Evolutionary conservation across 1,140 invertebrate genomes (phyloP), one percentile per base, ranked within the genome.

Genomic region (Drosophila tsacasi): DNA sequence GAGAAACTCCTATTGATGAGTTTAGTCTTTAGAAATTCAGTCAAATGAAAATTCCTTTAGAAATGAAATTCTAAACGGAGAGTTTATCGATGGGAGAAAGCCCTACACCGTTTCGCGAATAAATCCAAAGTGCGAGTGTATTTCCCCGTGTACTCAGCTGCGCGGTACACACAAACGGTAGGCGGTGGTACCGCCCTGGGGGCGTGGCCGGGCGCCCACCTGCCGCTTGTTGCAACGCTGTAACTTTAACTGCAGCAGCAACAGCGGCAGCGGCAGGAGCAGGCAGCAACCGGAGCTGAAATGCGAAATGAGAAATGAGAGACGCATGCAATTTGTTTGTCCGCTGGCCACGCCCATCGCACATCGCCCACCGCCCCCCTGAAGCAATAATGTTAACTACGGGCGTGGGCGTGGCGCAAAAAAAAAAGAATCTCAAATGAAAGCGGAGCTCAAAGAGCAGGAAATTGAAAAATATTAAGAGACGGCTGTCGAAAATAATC

Each of bases 261-360:
- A 37, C 32, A 9, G 30, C 25, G 4, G 25, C 7, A 30, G 30
- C 30, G 10, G 30, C 30, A 32, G 30, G n/a, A 30, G 27, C 27
- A 30, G 27, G 39, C 44, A 27, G 27, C 55, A 47, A 44, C 39
- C 32, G 65, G 32, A 57, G 47, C 25, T 37, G 27, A 46, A 75
- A 47, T 60, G 40, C 10, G 50, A 72, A 76, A 87, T 68, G 62
- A 62, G 62, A 72, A 62, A 80, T 63, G 66, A 66, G 66, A 84
- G 79, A 66, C 84, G 81, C 65, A 63, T 90, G 81, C 85, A 90
- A 89, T 84, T 87, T 89, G 77, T 73, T 74, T 80, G 71, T 40
- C 61, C 63, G 44, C 21, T 42, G 44, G 66, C 59, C 76, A 83
- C 80, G 81, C 83, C 79, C 76, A 25, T 25, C 46, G 15, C n/a